Evolutionary conservation across 2,888 invertebrate genomes (phyloP), one percentile per base, ranked within the genome.

Genomic region (Lissonota sp.): DNA sequence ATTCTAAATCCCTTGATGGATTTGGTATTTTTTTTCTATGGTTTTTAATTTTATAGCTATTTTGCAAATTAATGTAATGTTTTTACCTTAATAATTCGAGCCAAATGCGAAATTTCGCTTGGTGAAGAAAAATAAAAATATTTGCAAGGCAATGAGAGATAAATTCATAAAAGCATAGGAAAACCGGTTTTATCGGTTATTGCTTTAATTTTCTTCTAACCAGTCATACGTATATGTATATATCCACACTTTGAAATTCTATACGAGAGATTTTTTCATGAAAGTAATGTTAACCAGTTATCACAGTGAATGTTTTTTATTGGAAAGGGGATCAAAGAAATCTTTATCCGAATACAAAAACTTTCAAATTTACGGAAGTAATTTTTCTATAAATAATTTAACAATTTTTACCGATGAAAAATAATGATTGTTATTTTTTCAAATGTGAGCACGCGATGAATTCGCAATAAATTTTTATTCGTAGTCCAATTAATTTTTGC

Each of bases 151-250:
- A n/a, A n/a, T n/a, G 8, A 8, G 49, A 39, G 46, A 55, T 10
- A 16, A 55, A 49, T 70, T 10, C 70, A 42, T 12, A 8, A 42
- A 57, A 2, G 55, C 46, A 46, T 63, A 12, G 40, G 62, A 46
- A 12, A 76, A 76, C 76, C 42, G 69, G 76, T 75, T 67, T 55
- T 6, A 39, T 67, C 39, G 37, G 39, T 69, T 42, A 55, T 57
- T 57, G 69, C 44, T 69, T n/a, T n/a, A n/a, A n/a, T n/a, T n/a
- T 5, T 0, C 4, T 44, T 16, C 53, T 67, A 16, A 51, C 16
- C n/a, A 10, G 14, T 69, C 4, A n/a, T n/a, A n/a, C 44, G 37
- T 42, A 49, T 16, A 10, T 64, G 49, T 3, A 26, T 26, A 26
- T 26, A 26, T 26, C 26, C 3, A 26, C 26, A 26, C 26, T 26